Conservation (phyloP, 2,888 invertebrate genomes). For the Mythimna lalbum region DNA sequence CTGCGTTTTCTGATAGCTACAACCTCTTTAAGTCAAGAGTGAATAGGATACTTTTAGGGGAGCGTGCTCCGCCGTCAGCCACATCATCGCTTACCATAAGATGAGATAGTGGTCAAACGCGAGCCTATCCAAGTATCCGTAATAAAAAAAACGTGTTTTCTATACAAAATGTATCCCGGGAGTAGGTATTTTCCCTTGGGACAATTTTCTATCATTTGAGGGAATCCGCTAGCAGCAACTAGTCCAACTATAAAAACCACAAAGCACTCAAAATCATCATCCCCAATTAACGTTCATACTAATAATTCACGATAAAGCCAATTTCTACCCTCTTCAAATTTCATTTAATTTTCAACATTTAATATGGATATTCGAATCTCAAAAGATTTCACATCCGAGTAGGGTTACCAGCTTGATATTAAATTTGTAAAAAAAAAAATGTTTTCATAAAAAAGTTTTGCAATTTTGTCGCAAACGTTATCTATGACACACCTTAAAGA, state of each 20-base stretch:
- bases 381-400: constrained; percentile 18
- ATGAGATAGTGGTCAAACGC: too few relatives aligned
- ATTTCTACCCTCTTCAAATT: constrained; percentile 21
- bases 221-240: too few relatives aligned
- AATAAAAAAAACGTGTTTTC: too few relatives aligned
- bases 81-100: too few relatives aligned
- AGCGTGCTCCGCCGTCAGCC: too few relatives aligned
- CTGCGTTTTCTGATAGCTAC: too few relatives aligned
- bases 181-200: too few relatives aligned
- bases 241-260: neutral
- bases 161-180: too few relatives aligned
- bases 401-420: neutral
- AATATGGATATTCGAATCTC: constrained; percentile 7
- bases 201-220: too few relatives aligned
- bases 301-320: neutral
- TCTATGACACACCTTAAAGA: neutral
- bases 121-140: too few relatives aligned
- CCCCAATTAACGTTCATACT: neutral
- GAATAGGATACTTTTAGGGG: too few relatives aligned
- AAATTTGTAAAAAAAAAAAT: neutral
- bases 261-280: neutral
- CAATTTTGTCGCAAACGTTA: neutral
- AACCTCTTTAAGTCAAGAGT: too few relatives aligned
- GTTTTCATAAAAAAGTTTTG: neutral
- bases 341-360: constrained; percentile 18